These are phyloP conservation scores for Oophaga pumilio DNA, from an alignment of 2,113 vertebrate genomes.

Conservation along the genomic window DNA sequence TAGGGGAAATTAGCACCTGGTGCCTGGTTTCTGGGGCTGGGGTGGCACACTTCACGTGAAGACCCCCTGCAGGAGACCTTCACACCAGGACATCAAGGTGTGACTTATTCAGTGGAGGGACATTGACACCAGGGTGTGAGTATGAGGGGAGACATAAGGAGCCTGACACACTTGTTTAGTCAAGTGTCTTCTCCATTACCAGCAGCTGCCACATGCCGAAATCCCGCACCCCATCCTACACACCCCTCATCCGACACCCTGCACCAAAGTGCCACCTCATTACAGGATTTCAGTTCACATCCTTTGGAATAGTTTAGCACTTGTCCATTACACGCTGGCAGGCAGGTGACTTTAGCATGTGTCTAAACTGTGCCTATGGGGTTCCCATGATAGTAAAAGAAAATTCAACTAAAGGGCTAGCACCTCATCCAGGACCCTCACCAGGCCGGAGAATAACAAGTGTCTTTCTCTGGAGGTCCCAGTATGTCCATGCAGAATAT, in stretches of 20 bases:
- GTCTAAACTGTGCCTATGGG: neutral
- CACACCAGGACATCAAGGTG: neutral
- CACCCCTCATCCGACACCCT: neutral
- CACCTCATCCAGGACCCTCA: no score
- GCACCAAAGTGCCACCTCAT: neutral
- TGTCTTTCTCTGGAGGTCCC: no score
- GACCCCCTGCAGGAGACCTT: neutral
- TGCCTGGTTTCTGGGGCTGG: neutral
- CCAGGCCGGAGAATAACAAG: neutral
- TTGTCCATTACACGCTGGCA: neutral
- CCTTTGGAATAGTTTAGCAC: neutral
- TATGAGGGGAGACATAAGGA: neutral
- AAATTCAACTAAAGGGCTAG: no score
- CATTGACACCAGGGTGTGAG: constrained; percentile 1
- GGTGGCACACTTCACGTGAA: neutral
- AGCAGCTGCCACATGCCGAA: neutral
- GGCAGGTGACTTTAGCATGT: neutral
- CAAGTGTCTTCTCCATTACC: neutral
- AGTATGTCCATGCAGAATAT: neutral
- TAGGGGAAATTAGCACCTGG: neutral
- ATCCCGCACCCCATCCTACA: neutral
- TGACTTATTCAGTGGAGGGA: neutral
- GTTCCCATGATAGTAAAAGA: no score
- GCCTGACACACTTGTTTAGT: neutral
- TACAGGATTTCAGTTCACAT: neutral